A percentile compares a stretch with the other conserved stretches of the same genome.
Evolutionary conservation across 1,140 invertebrate species (phyloP).

Genomic region (Calliopsis andreniformis): DNA sequence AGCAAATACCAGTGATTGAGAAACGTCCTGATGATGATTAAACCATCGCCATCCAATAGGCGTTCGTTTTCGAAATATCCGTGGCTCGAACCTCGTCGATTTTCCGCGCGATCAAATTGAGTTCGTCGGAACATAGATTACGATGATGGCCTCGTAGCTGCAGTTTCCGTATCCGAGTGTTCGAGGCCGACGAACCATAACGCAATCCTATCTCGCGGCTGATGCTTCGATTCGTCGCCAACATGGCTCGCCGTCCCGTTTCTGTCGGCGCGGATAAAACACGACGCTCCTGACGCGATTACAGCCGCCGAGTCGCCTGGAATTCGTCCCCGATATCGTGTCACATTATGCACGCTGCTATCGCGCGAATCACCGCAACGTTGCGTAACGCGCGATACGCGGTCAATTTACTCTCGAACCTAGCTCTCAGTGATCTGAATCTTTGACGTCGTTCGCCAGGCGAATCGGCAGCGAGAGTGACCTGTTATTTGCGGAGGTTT

Average conservation of each 20-base stretch:
- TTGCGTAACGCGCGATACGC: not conserved
- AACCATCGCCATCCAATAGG: not conserved
- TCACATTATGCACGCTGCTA: constrained; percentile 39
- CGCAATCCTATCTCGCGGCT: constrained; percentile 45
- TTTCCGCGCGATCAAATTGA: constrained; percentile 42
- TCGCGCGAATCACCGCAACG: constrained; percentile 20
- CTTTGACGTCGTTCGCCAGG: not conserved
- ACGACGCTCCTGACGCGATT: constrained; percentile 46
- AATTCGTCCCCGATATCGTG: not conserved
- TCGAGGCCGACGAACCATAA: constrained; percentile 48
- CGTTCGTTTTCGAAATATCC: not conserved
- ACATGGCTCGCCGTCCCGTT: constrained; percentile 30
- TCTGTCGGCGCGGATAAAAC: constrained; percentile 42
- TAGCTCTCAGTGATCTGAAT: not conserved
- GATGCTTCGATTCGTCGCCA: constrained; percentile 37
- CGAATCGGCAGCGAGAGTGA: too few species aligned
- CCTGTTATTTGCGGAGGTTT: too few species aligned
- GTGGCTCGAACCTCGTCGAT: constrained; percentile 5
- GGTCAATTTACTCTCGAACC: not conserved
- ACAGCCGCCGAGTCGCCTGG: constrained; percentile 6
- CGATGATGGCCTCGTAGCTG: constrained; percentile 30
- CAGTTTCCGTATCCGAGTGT: constrained; percentile 43
- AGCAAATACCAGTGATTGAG: not conserved
- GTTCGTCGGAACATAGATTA: constrained; percentile 47
- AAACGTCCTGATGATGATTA: not conserved